Conservation (phyloP, 2,888 invertebrate genomes). For the Lordiphosa andalusiaca region DNA sequence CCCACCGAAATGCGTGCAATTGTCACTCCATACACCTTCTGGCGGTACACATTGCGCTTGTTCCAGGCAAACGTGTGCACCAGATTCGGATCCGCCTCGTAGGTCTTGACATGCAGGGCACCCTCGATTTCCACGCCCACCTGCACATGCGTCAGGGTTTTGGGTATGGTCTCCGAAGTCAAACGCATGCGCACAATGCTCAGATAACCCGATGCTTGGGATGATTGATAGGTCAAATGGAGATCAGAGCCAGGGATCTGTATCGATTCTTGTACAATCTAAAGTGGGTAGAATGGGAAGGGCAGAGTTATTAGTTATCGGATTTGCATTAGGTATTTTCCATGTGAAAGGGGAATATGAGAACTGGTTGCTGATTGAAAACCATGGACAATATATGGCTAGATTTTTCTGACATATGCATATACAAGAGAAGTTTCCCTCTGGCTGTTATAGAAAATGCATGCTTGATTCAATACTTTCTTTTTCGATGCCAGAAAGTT, state of each 20-base stretch:
- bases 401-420: no score
- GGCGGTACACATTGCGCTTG: slow-evolving; percentile 97
- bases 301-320: neutral
- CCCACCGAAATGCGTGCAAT: slow-evolving; percentile 94
- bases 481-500: no score
- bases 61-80: slow-evolving; percentile 99
- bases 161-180: slow-evolving; percentile 89
- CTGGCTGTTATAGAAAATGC: no score
- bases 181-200: slow-evolving; percentile 95
- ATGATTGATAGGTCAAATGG: slow-evolving; percentile 96
- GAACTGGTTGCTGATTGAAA: no score
- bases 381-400: no score
- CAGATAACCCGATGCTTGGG: slow-evolving; percentile 95
- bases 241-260: slow-evolving; percentile 96
- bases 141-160: slow-evolving; percentile 92
- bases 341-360: no score
- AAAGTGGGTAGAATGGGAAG: slow-evolving; percentile 16
- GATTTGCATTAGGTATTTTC: no score
- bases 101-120: slow-evolving; percentile 92
- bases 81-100: slow-evolving; percentile 97
- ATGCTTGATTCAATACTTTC: no score
- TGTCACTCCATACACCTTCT: slow-evolving; percentile 95
- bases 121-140: slow-evolving; percentile 96
- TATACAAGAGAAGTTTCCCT: no score
- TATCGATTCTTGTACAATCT: slow-evolving; percentile 98